phyloP scores from a whole-genome alignment of 1,140 invertebrate species.

The Stratiolaelaps scimitus region DNA sequence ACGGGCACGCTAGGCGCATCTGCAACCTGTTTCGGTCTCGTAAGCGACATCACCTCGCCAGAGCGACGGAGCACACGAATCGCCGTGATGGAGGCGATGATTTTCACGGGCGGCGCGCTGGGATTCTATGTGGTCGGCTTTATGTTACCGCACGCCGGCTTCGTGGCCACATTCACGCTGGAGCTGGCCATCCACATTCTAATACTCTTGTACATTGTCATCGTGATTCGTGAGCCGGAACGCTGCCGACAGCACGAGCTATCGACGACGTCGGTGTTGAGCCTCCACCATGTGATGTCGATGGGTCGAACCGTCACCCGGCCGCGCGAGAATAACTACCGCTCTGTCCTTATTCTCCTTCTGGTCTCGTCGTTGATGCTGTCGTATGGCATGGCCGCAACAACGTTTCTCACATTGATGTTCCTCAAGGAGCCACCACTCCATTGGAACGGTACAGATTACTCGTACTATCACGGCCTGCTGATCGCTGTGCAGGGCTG shows the following conservation, averaged over 20 bases:
- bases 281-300: slow-evolving; percentile 29
- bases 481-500: slow-evolving; percentile 41
- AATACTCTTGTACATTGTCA: background rate
- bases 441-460: slow-evolving; percentile 41
- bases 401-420: slow-evolving; percentile 36
- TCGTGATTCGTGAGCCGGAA: slow-evolving; percentile 1
- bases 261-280: slow-evolving; percentile 33
- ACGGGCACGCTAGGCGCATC: slow-evolving; percentile 76
- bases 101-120: slow-evolving; percentile 43
- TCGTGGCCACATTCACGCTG: slow-evolving; percentile 38
- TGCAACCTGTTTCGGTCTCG: slow-evolving; percentile 77
- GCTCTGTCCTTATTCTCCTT: background rate
- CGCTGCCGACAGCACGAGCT: background rate
- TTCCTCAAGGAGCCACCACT: slow-evolving; percentile 39
- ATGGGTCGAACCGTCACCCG: slow-evolving; percentile 11
- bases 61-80: slow-evolving; percentile 65
- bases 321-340: background rate
- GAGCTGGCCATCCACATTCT: slow-evolving; percentile 29
- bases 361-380: background rate
- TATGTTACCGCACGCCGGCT: slow-evolving; percentile 40
- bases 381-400: background rate
- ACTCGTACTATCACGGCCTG: slow-evolving; percentile 41
- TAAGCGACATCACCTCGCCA: slow-evolving; percentile 66
- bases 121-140: slow-evolving; percentile 43
- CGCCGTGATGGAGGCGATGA: slow-evolving; percentile 58